Percentiles rank a stretch among this genome's conserved stretches.
These are phyloP conservation scores for Coluber constrictor DNA, from an alignment of 2,797 vertebrate genomes.

Conservation along the genomic window DNA sequence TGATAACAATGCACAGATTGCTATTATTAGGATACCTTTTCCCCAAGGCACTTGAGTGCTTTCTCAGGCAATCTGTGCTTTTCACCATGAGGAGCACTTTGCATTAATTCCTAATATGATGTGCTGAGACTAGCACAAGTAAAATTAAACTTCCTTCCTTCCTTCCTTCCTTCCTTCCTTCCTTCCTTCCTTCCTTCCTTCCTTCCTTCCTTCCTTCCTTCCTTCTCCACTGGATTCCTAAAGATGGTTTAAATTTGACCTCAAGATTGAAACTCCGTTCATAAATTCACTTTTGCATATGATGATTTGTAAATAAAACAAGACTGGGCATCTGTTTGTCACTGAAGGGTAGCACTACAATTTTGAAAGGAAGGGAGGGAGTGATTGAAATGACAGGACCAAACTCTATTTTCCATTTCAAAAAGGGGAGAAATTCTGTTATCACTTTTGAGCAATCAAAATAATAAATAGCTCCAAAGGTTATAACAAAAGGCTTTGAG, in stretches of 20 bases:
- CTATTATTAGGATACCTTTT: conserved; percentile 22
- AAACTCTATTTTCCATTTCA: not conserved
- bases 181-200: not conserved
- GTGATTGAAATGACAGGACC: not conserved
- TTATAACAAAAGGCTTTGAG: not conserved
- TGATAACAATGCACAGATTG: not conserved
- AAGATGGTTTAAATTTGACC: not conserved
- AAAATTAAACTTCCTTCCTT: not conserved
- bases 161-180: not conserved
- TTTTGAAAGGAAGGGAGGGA: not conserved
- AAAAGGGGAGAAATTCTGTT: not conserved
- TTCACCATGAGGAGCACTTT: not conserved
- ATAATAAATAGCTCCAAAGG: not conserved
- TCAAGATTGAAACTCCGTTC: not conserved
- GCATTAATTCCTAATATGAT: conserved; percentile 9
- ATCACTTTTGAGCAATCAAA: not conserved
- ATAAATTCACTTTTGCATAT: not conserved
- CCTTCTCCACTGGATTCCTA: not conserved
- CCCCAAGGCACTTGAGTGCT: not conserved
- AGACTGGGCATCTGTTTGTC: not conserved
- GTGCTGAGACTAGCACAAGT: not conserved
- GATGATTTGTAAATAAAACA: not conserved
- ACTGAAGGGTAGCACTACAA: not conserved
- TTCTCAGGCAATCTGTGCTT: conserved; percentile 12
- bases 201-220: not conserved